A percentile compares a stretch with the other conserved stretches of the same genome.
Conservation (phyloP, 2,113 vertebrate genomes). For the Heloderma charlesbogerti region DNA sequence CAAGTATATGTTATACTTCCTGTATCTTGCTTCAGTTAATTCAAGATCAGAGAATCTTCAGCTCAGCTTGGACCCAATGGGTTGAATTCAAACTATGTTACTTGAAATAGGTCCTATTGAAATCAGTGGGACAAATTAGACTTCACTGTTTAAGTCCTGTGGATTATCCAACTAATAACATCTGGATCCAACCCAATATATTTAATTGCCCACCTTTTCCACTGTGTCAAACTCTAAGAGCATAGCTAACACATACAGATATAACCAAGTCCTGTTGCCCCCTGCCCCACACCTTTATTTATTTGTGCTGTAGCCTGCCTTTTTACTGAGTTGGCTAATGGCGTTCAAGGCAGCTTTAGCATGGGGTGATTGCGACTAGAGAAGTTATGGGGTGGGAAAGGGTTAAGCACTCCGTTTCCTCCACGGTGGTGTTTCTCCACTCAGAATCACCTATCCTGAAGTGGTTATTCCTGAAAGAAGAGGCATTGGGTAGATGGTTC, state of each 20-base stretch:
- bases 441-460: not conserved
- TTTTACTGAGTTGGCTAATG: not conserved
- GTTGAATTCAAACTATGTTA: not conserved
- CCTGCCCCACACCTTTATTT: too few relatives aligned
- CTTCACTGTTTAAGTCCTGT: not conserved
- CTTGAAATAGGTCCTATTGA: not conserved
- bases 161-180: not conserved
- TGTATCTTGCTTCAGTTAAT: not conserved
- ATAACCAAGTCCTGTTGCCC: not conserved
- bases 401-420: too few relatives aligned
- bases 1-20: too few relatives aligned
- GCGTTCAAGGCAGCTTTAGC: not conserved
- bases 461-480: not conserved
- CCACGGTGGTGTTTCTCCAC: too few relatives aligned
- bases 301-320: too few relatives aligned
- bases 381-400: not conserved
- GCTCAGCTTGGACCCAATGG: not conserved
- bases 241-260: not conserved
- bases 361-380: not conserved
- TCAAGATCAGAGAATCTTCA: not conserved
- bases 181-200: not conserved
- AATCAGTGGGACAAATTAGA: not conserved
- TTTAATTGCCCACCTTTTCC: not conserved
- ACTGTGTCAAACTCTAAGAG: not conserved
- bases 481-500: too few relatives aligned